These are phyloP conservation scores for Atethmia centrago DNA, from an alignment of 2,888 invertebrate species.

Conservation along the genomic window DNA sequence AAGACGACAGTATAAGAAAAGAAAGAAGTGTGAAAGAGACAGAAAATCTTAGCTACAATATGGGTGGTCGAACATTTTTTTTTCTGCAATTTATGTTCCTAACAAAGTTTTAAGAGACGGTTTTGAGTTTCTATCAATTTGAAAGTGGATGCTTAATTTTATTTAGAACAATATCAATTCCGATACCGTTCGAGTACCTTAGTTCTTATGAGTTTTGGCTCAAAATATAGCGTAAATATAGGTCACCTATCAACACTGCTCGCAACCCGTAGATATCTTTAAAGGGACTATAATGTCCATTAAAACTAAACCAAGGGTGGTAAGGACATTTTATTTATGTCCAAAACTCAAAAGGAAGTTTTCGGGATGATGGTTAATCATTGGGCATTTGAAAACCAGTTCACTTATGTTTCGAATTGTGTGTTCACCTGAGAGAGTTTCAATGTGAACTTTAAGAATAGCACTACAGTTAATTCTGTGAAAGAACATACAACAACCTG, in stretches of 20 bases:
- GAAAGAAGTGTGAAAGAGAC: constrained; percentile 69
- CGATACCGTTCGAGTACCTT: not conserved
- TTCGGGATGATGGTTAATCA: not conserved
- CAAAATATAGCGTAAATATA: too few relatives aligned
- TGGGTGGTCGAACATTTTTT: constrained; percentile 87
- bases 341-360: not conserved
- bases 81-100: constrained; percentile 81
- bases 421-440: not conserved
- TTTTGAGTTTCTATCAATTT: constrained; percentile 65
- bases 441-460: not conserved
- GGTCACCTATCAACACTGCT: too few relatives aligned
- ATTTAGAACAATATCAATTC: constrained; percentile 23
- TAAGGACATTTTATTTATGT: not conserved
- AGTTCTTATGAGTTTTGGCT: not conserved
- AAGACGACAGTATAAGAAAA: constrained; percentile 57
- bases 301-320: not conserved
- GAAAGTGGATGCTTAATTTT: constrained; percentile 37
- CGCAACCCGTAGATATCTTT: not conserved
- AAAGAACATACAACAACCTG: not conserved
- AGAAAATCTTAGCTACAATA: constrained; percentile 68
- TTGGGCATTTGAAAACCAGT: not conserved
- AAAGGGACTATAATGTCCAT: not conserved
- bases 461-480: not conserved
- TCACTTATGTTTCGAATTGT: not conserved
- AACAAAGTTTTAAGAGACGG: constrained; percentile 72